Conservation (phyloP, 1,140 invertebrate species). For the Cotesia typhae region DNA sequence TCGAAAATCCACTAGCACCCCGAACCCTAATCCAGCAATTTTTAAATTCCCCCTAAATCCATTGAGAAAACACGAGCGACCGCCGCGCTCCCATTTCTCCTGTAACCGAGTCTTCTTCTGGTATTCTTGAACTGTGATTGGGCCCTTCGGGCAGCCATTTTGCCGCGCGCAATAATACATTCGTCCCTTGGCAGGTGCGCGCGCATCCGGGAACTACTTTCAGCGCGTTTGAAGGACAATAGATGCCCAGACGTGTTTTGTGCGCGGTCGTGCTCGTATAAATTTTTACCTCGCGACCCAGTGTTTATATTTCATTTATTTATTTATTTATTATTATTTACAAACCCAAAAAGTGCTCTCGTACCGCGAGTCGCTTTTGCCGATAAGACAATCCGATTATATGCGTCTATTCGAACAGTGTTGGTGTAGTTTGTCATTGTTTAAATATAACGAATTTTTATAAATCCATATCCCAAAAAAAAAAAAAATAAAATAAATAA, state of each 20-base stretch:
- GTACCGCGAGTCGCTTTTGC: too few relatives aligned
- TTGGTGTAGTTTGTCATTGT: too few relatives aligned
- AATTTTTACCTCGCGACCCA: constrained; percentile 35
- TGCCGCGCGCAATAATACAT: constrained; percentile 47
- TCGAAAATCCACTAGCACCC: background rate
- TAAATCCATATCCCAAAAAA: background rate
- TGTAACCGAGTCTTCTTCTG: constrained; percentile 26
- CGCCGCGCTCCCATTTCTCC: constrained; percentile 28
- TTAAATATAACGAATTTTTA: too few relatives aligned
- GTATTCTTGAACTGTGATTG: constrained; percentile 39
- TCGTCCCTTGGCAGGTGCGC: constrained; percentile 54
- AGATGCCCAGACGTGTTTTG: constrained; percentile 64
- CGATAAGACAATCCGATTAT: too few relatives aligned
- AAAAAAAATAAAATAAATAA: background rate
- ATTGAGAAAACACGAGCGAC: constrained; percentile 23
- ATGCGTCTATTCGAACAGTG: too few relatives aligned
- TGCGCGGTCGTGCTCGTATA: constrained; percentile 62
- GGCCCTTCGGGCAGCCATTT: constrained; percentile 39
- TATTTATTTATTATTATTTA: background rate
- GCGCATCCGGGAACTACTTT: constrained; percentile 64
- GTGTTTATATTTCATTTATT: constrained; percentile 43
- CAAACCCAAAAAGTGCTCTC: constrained; percentile 36
- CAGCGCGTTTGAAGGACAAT: constrained; percentile 65
- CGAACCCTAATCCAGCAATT: constrained; percentile 5
- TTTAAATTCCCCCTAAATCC: constrained; percentile 26